Base-by-base conservation (phyloP, 92 coral and sea anemone genomes). In the Blastomussa wellsi region DNA sequence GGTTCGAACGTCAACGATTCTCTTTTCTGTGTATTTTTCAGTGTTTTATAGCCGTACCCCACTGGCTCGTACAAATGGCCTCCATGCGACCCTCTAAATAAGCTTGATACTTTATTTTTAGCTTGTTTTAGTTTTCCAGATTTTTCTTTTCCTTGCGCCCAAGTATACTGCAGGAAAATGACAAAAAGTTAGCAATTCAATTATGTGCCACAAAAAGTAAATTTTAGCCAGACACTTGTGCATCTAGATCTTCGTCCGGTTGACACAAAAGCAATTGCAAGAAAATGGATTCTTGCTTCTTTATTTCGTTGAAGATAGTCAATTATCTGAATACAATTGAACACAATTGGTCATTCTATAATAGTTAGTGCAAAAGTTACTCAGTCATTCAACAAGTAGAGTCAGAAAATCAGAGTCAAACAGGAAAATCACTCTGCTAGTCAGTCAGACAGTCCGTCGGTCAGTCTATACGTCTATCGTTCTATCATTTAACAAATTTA, bases 1-100 rank as follows among this genome's bases (percentile, higher is more conserved):
- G 88, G 83, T 35, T 85, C 88, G 41, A 77, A 85, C 3, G 28
- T 85, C 78, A 22, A 17, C 14, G 87, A 75, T 32, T 82, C 37
- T 53, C 80, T 31, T 16, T 77, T 77, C 22, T 85, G n/a, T 16
- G 77, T 48, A 48, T 67, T 77, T 78, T 38, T 77, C 20, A 77
- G 67, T 16, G 77, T 78, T 69, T 67, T 85, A 44, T 85, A 77
- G 55, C 83, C 70, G 69, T 76, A 85, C 24, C 17, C 73, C 14
- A 49, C 74, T 2, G 62, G 59, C 11, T 65, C 74, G 19, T 10
- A 12, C 22, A 10, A 31, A 48, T 47, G 74, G 28, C 38, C 60
- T 60, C 66, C 84, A 1, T 49, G 76, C 6, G 42, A 67, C 1
- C 86, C 78, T 72, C 52, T 82, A 3, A 70, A 48, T 33, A 82